Conservation (phyloP, 2,888 invertebrate genomes). For the Melieria crassipennis region DNA sequence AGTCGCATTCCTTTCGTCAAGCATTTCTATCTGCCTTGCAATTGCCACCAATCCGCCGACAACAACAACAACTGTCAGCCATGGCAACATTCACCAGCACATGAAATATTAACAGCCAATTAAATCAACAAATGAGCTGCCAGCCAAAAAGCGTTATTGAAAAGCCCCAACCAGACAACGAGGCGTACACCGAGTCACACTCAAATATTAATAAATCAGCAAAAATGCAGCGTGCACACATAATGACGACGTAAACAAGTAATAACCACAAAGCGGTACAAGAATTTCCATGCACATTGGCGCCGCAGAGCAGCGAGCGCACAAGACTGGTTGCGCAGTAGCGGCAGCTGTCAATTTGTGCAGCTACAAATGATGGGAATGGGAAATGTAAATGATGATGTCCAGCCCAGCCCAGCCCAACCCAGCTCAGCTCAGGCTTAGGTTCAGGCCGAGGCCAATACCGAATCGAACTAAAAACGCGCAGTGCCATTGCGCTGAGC, state of each 20-base stretch:
- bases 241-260: not conserved
- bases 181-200: not conserved
- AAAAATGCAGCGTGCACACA: not conserved
- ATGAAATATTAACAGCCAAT: conserved; percentile 12
- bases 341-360: conserved; percentile 24
- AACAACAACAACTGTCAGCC: no score
- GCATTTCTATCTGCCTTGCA: no score
- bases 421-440: no score
- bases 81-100: not conserved
- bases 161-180: not conserved
- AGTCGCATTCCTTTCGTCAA: no score
- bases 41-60: no score
- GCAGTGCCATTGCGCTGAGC: no score
- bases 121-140: conserved; percentile 28
- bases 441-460: no score
- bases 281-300: not conserved
- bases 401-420: no score
- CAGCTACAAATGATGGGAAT: conserved; percentile 23
- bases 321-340: not conserved
- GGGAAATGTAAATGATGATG: conserved; percentile 32
- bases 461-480: no score
- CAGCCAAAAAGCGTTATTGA: not conserved
- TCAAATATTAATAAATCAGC: conserved; percentile 5
- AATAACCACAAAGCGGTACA: not conserved
- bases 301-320: not conserved